phyloP scores from a whole-genome alignment of 2,113 vertebrate genomes.

The Rhea pennata region DNA sequence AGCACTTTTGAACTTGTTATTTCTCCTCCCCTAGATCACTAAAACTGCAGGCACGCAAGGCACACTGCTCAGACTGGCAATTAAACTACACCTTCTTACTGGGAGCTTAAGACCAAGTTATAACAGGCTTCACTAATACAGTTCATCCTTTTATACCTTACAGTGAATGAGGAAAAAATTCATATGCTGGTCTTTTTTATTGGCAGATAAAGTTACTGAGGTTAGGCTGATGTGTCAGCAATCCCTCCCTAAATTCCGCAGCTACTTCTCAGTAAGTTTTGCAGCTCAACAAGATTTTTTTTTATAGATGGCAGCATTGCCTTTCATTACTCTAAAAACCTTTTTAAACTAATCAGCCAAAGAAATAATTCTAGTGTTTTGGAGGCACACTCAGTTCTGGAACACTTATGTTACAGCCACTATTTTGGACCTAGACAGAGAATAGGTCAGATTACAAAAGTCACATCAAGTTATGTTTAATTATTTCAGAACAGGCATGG shows the following conservation, averaged over 20 bases:
- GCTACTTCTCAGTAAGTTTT: constrained; percentile 23
- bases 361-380: not conserved
- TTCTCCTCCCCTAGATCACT: not conserved
- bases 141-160: not conserved
- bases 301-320: not conserved
- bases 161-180: not conserved
- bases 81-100: not conserved
- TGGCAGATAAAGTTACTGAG: not conserved
- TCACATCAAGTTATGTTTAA: constrained; percentile 7
- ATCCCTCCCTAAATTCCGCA: not conserved
- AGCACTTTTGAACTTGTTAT: not conserved
- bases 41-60: not conserved
- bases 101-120: not conserved
- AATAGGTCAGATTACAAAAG: not conserved
- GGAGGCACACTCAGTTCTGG: not conserved
- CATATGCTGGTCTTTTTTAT: not conserved
- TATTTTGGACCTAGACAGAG: constrained; percentile 4
- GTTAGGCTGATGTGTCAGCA: not conserved
- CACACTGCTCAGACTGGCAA: not conserved
- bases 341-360: not conserved
- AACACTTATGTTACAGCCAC: not conserved
- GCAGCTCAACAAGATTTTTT: not conserved
- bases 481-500: constrained; percentile 2
- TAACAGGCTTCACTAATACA: not conserved
- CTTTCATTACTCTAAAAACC: not conserved